Evolutionary conservation across 2,113 vertebrate species (phyloP).

Genomic region (Varanus komodoensis): DNA sequence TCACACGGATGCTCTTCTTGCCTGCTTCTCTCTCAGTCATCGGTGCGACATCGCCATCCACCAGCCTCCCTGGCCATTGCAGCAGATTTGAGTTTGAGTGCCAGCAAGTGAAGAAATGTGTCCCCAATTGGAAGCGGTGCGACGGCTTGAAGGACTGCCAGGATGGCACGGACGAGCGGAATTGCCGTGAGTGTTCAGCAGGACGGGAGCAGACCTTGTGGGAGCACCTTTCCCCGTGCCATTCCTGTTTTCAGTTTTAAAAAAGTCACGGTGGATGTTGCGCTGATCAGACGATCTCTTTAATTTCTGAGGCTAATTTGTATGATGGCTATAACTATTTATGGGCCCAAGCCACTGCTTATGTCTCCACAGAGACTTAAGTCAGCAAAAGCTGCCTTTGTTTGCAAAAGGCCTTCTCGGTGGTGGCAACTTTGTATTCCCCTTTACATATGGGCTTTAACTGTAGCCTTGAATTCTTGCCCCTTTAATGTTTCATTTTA

Average conservation of each 20-base stretch:
- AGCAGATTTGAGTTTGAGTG: slow-evolving; percentile 88
- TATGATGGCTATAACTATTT: too few species aligned
- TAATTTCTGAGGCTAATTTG: not conserved
- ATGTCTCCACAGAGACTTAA: too few species aligned
- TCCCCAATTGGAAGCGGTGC: slow-evolving; percentile 93
- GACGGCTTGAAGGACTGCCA: slow-evolving; percentile 88
- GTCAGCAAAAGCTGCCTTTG: too few species aligned
- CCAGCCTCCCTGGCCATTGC: slow-evolving; percentile 77
- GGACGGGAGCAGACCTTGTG: too few species aligned
- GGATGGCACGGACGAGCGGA: slow-evolving; percentile 88
- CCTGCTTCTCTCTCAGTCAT: slow-evolving; percentile 60
- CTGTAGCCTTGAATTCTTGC: not conserved
- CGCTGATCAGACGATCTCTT: not conserved
- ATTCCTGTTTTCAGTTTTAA: too few species aligned
- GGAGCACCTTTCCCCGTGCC: not conserved
- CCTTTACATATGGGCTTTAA: not conserved
- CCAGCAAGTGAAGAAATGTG: slow-evolving; percentile 83
- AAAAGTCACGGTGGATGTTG: too few species aligned
- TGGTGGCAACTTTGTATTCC: not conserved
- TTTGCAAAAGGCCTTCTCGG: not conserved
- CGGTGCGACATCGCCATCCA: slow-evolving; percentile 65
- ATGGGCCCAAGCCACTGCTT: not conserved
- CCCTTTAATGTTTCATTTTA: not conserved
- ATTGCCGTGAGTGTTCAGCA: slow-evolving; percentile 86
- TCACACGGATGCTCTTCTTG: accelerated